These are phyloP conservation scores for Clusia tigrina DNA, from an alignment of 2,888 invertebrate species.

Conservation along the genomic window DNA sequence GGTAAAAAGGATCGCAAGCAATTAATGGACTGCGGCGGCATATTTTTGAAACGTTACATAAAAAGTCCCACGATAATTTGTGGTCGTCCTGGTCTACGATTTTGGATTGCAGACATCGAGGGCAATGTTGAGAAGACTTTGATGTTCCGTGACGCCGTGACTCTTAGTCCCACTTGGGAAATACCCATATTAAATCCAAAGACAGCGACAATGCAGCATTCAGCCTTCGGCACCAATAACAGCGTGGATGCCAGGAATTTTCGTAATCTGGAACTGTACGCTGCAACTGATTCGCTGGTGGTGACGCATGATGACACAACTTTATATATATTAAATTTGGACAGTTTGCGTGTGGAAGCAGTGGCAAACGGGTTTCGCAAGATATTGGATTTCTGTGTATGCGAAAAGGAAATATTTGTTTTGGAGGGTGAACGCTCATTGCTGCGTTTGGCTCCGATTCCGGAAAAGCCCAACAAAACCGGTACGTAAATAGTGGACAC, in stretches of 20 bases:
- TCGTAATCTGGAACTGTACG: conserved; percentile 72
- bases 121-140: conserved; percentile 86
- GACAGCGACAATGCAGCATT: not conserved
- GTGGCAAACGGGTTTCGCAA: conserved; percentile 72
- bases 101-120: conserved; percentile 80
- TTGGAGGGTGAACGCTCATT: conserved; percentile 81
- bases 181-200: conserved; percentile 78
- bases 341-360: conserved; percentile 72
- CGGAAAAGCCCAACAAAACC: conserved; percentile 69
- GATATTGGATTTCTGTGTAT: conserved; percentile 57
- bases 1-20: conserved; percentile 88
- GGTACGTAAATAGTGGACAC: conserved; percentile 41
- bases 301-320: conserved; percentile 77
- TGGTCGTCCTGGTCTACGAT: conserved; percentile 81
- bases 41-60: conserved; percentile 63
- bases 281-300: conserved; percentile 70
- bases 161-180: conserved; percentile 69
- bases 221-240: conserved; percentile 22
- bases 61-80: conserved; percentile 69
- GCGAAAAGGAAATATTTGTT: conserved; percentile 76
- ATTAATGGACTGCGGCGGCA: conserved; percentile 72
- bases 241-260: conserved; percentile 65
- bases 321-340: conserved; percentile 80
- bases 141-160: conserved; percentile 76
- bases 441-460: conserved; percentile 77